Base-by-base conservation (phyloP, 2,113 vertebrate genomes). In the Indicator indicator region DNA sequence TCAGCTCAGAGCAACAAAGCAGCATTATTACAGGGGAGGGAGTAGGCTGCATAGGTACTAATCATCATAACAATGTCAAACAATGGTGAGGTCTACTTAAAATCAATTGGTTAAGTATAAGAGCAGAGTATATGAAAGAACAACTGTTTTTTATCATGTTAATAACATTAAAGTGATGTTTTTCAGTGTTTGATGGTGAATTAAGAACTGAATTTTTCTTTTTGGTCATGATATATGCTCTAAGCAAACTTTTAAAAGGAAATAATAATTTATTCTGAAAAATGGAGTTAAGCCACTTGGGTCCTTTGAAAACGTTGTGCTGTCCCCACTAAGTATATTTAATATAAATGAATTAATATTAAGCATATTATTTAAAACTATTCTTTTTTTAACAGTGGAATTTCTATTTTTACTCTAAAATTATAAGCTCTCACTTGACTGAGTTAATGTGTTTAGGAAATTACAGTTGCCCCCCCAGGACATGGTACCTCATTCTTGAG, bases 161-260 rank as follows among this genome's bases (percentile, higher is more conserved):
- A 75, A 48, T 48, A 36, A n/a, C 16, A 40, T 36, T 26, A 40
- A 33, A 14, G 14, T 82, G 62, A 63, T 54, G 59, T 63, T 89
- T 76, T 67, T 87, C 13, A n/a, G 5, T 79, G 32, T 36, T 71
- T 63, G 18, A 44, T 48, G 42, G 8, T 71, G 59, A 76, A 32
- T 79, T 62, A 87, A 69, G 84, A 91, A 21, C n/a, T 83, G n/a
- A 73, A 42, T 91, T 85, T 93, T 27, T 79, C 17, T 88, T 89
- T 92, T 80, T 55, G 83, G 46, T 91, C n/a, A 33, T 72, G 32
- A 20, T 16, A 17, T 52, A 67, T 20, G 2, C 50, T 65, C 73
- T 83, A 64, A 86, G 40, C 12, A 20, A 19, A 17, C 56, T 83
- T n/a, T 83, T 83, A 30, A 68, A 83, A 65, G 19, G 33, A 8